A percentile compares a stretch with the other conserved stretches of the same genome.
Conservation (phyloP, 2,113 vertebrate genomes). For the Solea solea region DNA sequence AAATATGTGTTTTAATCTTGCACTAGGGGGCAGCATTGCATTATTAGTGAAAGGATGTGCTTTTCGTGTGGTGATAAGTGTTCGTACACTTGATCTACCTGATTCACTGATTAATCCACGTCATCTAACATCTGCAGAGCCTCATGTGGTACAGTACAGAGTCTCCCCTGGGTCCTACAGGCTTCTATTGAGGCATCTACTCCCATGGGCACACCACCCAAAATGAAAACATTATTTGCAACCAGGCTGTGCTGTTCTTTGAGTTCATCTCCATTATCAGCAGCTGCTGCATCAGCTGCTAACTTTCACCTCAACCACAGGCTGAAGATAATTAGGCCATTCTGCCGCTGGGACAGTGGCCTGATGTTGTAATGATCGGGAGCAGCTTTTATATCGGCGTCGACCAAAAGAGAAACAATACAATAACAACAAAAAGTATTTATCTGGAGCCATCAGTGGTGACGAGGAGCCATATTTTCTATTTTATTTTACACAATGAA, state of each 20-base stretch:
- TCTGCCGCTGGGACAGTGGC: constrained; percentile 47
- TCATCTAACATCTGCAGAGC: constrained; percentile 52
- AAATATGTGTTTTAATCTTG: not conserved
- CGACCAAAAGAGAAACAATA: constrained; percentile 47
- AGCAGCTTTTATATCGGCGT: constrained; percentile 52
- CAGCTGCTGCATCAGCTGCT: constrained; percentile 71
- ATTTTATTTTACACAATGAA: constrained; percentile 23
- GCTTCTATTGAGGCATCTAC: not conserved
- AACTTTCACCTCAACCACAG: constrained; percentile 43
- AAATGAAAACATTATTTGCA: constrained; percentile 44
- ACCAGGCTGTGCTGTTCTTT: constrained; percentile 45
- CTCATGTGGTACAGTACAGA: constrained; percentile 25
- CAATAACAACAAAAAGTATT: not conserved
- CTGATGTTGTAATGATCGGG: constrained; percentile 59
- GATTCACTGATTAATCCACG: constrained; percentile 39
- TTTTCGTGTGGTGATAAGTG: not conserved
- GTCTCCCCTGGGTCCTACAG: constrained; percentile 10
- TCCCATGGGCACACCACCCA: constrained; percentile 27
- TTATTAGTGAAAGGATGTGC: not conserved
- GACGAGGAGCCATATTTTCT: constrained; percentile 11
- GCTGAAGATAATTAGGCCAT: constrained; percentile 56
- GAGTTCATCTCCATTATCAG: constrained; percentile 61
- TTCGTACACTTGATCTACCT: constrained; percentile 29
- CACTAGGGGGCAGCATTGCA: constrained; percentile 66
- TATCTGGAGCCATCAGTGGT: constrained; percentile 39